phyloP scores from a whole-genome alignment of 2,888 invertebrate species.

The Orthosia incerta region DNA sequence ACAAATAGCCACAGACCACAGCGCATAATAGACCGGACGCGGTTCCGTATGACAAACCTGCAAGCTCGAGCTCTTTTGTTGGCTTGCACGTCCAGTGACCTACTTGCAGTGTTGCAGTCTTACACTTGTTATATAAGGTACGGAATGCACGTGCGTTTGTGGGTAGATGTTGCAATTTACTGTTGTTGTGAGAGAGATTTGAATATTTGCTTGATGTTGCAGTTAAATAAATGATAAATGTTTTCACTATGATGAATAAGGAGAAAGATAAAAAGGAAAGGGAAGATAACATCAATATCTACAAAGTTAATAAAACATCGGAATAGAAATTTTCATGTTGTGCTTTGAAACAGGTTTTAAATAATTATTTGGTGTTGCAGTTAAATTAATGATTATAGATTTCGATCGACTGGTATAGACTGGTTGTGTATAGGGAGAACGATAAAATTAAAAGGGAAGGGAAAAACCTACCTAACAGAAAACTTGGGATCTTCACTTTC shows the following conservation, averaged over 20 bases:
- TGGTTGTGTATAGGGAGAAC: too few relatives aligned
- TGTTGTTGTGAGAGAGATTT: background rate
- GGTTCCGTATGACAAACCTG: conserved; percentile 51
- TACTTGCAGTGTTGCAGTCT: conserved; percentile 49
- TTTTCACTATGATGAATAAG: too few relatives aligned
- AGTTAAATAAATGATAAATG: too few relatives aligned
- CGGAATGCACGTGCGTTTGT: conserved; percentile 10
- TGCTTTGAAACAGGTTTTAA: background rate
- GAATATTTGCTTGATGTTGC: too few relatives aligned
- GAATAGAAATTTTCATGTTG: too few relatives aligned
- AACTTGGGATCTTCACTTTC: too few relatives aligned
- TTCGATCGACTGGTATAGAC: background rate
- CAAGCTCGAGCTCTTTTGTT: conserved; percentile 58
- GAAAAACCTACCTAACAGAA: too few relatives aligned
- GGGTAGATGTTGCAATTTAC: background rate
- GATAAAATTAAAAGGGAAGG: too few relatives aligned
- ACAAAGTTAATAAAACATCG: too few relatives aligned
- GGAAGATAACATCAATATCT: too few relatives aligned
- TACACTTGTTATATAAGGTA: conserved; percentile 26
- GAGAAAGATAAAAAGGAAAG: too few relatives aligned
- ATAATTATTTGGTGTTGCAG: background rate
- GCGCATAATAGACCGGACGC: conserved; percentile 54
- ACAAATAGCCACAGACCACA: conserved; percentile 54
- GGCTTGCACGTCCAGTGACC: conserved; percentile 56
- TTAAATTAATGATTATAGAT: background rate